Base-by-base conservation (phyloP, 1,140 invertebrate species). In the Medauroidea extradentata region DNA sequence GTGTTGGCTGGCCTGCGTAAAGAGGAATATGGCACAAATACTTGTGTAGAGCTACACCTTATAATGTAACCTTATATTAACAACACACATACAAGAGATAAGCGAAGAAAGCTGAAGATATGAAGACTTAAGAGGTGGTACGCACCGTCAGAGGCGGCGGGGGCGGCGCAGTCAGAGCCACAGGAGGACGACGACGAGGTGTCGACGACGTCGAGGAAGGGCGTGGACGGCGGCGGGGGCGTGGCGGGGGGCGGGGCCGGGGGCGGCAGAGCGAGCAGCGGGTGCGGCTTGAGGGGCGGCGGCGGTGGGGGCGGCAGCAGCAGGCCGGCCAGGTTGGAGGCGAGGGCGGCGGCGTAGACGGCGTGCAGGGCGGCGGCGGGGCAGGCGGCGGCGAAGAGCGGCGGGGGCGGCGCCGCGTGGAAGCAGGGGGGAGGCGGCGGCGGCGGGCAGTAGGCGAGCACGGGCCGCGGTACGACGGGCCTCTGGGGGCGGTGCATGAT, bases 121-220 rank as follows among this genome's bases (percentile, higher is more conserved):
- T 42, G 41, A 42, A 3, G 41, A 42, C 7, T 42, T 42, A 2
- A 7, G 2, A 2, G 19, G 14, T 18, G 2, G 2, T 7, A 18
- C 29, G 29, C 29, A 34, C 29, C 29, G 29, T 34, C 5, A 11
- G 29, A 4, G 29, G 29, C 5, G 29, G 29, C 29, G n/a, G n/a
- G n/a, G 29, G 29, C 29, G 29, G 5, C 29, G 29, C 29, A 34
- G 5, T 34, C 29, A 4, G 29, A 34, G 29, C 29, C 29, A 11
- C 29, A 54, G 5, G 53, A 54, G 2, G 53, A 39, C n/a, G 53
- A 54, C 29, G 53, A 16, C 24, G 53, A 39, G 2, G 25, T 54
- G 16, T 54, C 53, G 29, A 54, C 53, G 19, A 54, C 53, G 27
- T 54, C 53, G n/a, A 54, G 53, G 16, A 41, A 23, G 9, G 53